These are phyloP conservation scores for Stigmatopora argus DNA, from an alignment of 2,113 vertebrate species.

Conservation along the genomic window DNA sequence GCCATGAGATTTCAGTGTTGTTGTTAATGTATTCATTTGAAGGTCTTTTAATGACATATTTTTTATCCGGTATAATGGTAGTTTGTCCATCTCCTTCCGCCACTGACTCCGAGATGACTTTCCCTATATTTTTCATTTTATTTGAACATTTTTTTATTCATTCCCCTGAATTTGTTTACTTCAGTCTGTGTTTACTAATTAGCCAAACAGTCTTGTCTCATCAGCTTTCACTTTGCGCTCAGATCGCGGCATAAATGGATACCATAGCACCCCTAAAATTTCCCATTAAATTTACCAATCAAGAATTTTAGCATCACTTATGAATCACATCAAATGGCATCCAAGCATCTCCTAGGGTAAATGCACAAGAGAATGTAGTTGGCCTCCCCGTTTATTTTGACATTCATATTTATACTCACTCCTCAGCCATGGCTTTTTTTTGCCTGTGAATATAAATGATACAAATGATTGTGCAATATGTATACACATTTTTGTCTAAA, in stretches of 20 bases:
- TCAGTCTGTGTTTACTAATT: slow-evolving; percentile 34
- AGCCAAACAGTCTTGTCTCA: slow-evolving; percentile 16
- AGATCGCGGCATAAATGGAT: background rate
- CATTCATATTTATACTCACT: slow-evolving; percentile 19
- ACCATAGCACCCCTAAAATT: background rate
- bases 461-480: slow-evolving; percentile 68
- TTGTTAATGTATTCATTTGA: slow-evolving; percentile 10
- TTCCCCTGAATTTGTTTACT: slow-evolving; percentile 29
- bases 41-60: slow-evolving; percentile 7
- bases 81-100: slow-evolving; percentile 3
- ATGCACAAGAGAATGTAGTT: slow-evolving; percentile 39
- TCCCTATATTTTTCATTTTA: background rate
- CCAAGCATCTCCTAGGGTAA: slow-evolving; percentile 1
- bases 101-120: background rate
- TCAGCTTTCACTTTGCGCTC: slow-evolving; percentile 6
- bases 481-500: slow-evolving; percentile 38
- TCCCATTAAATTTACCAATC: background rate
- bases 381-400: slow-evolving; percentile 17
- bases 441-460: slow-evolving; percentile 40
- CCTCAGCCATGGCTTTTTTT: slow-evolving; percentile 33
- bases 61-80: slow-evolving; percentile 34
- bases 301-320: background rate
- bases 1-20: slow-evolving; percentile 50
- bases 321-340: background rate
- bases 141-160: slow-evolving; percentile 5